Conservation (phyloP, 1,140 invertebrate genomes). For the Cydia fagiglandana region DNA sequence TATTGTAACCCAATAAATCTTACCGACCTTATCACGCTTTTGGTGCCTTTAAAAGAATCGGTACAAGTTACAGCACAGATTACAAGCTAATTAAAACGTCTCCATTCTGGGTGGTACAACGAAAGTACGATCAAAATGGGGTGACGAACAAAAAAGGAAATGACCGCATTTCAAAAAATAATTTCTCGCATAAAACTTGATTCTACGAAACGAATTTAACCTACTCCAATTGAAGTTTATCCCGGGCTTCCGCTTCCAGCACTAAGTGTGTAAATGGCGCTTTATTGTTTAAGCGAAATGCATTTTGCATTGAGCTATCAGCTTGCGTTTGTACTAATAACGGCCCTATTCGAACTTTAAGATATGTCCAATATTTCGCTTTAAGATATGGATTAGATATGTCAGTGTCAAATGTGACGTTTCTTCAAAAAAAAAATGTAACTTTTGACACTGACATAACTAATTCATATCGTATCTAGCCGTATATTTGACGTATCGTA, state of each 20-base stretch:
- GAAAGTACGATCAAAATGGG: slow-evolving; percentile 29
- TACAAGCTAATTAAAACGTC: slow-evolving; percentile 17
- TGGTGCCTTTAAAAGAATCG: background rate
- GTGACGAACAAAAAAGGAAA: slow-evolving; percentile 26
- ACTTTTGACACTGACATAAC: too few species aligned
- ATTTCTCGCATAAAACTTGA: slow-evolving; percentile 21
- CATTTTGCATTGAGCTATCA: background rate
- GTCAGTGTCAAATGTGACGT: too few species aligned
- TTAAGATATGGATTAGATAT: too few species aligned
- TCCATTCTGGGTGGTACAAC: slow-evolving; percentile 14
- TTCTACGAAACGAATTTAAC: slow-evolving; percentile 17
- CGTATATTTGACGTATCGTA: too few species aligned
- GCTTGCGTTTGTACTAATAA: background rate
- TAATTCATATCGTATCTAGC: too few species aligned
- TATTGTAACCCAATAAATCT: slow-evolving; percentile 4
- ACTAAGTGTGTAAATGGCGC: background rate
- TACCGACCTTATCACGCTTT: background rate
- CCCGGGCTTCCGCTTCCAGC: background rate
- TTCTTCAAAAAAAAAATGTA: too few species aligned
- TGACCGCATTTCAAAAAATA: slow-evolving; percentile 21
- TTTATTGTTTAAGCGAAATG: slow-evolving; percentile 16
- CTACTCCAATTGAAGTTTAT: slow-evolving; percentile 19
- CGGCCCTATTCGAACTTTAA: too few species aligned
- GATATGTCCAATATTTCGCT: too few species aligned
- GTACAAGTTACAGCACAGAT: slow-evolving; percentile 9